These are phyloP conservation scores for Blennius ocellaris DNA, from an alignment of 2,113 vertebrate genomes.

Conservation along the genomic window DNA sequence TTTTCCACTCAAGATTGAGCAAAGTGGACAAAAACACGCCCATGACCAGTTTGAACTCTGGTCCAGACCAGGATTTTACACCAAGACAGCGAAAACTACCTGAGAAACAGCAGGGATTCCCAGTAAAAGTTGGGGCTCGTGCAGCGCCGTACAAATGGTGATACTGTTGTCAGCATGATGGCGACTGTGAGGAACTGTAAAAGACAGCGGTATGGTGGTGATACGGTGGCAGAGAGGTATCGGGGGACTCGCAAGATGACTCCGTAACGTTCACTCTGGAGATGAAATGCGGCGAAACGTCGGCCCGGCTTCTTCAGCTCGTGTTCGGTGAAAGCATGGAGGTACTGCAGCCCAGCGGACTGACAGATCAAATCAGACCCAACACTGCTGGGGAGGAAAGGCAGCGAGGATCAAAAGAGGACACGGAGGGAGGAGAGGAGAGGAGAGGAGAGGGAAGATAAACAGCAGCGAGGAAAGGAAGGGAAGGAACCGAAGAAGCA, in stretches of 20 bases:
- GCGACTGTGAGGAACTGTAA: background rate
- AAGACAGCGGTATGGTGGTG: constrained; percentile 22
- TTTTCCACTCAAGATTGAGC: no score
- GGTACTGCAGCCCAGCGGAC: constrained; percentile 59
- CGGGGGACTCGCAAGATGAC: constrained; percentile 21
- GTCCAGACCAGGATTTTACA: no score
- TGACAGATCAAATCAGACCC: constrained; percentile 61
- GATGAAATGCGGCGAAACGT: constrained; percentile 29
- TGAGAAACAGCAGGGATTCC: no score
- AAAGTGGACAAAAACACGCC: no score
- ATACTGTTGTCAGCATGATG: background rate
- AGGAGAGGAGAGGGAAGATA: background rate
- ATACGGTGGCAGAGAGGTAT: constrained; percentile 8
- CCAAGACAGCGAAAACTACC: no score
- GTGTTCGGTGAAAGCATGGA: constrained; percentile 56
- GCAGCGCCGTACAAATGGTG: background rate
- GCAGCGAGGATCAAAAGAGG: constrained; percentile 45
- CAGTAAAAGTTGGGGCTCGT: background rate
- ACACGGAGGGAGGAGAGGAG: constrained; percentile 13
- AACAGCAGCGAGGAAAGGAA: background rate
- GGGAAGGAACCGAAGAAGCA: background rate
- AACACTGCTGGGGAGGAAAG: constrained; percentile 53
- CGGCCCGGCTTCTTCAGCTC: constrained; percentile 42
- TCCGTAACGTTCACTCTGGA: constrained; percentile 17
- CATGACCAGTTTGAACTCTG: no score